Evolutionary conservation across 30 jellyfish, hydroid and myxozoan species (phyloP).

Genomic region (Chironex yamaguchii): DNA sequence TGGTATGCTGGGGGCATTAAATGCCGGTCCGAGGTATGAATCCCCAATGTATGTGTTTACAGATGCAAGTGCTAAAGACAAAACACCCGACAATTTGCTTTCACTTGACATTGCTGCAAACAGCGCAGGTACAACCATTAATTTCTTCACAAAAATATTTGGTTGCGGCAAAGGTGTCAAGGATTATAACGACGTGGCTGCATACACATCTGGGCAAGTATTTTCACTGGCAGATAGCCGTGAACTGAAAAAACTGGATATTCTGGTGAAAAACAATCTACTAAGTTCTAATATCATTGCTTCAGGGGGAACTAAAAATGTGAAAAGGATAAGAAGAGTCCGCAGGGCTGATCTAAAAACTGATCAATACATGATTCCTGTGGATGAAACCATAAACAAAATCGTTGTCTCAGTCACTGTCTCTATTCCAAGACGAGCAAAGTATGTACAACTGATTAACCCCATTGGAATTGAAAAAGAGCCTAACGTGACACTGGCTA

Average conservation of each 20-base stretch:
- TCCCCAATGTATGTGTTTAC: constrained; percentile 93
- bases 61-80: constrained; percentile 92
- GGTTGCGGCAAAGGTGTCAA: constrained; percentile 83
- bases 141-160: constrained; percentile 78
- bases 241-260: constrained; percentile 56
- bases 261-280: constrained; percentile 67
- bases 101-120: constrained; percentile 85
- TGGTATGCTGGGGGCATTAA: constrained; percentile 90
- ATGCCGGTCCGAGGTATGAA: constrained; percentile 88
- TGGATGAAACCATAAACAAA: constrained; percentile 67
- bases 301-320: constrained; percentile 59
- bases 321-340: constrained; percentile 15
- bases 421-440: constrained; percentile 28
- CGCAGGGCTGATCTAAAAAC: constrained; percentile 14
- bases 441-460: constrained; percentile 22
- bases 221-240: constrained; percentile 72
- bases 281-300: constrained; percentile 66
- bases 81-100: constrained; percentile 67
- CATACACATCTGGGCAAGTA: constrained; percentile 90
- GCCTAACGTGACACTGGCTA: constrained; percentile 62
- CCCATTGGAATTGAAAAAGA: constrained; percentile 52
- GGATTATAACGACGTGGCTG: constrained; percentile 83
- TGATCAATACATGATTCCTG: constrained; percentile 55
- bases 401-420: constrained; percentile 76
- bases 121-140: constrained; percentile 79